Evolutionary conservation across 2,888 invertebrate genomes (phyloP).

Genomic region (Escarpia spicata): DNA sequence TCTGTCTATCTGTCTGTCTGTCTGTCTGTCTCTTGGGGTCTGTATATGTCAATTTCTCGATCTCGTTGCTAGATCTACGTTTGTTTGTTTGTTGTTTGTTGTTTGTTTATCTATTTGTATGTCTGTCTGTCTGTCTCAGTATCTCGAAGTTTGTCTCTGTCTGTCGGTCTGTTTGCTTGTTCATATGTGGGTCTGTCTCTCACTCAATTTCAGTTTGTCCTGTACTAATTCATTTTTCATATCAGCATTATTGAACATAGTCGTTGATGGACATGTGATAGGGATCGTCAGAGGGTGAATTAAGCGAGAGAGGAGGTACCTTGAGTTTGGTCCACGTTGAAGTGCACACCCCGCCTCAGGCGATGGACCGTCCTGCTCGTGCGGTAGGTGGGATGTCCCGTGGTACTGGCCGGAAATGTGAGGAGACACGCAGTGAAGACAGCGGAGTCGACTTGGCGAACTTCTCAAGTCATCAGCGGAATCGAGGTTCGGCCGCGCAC

Average conservation of each 20-base stretch:
- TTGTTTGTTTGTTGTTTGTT: too few species aligned
- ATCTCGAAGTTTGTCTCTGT: too few species aligned
- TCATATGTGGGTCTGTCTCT: too few species aligned
- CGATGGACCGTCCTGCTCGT: background rate
- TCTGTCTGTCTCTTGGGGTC: too few species aligned
- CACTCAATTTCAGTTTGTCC: too few species aligned
- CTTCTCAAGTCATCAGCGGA: slow-evolving; percentile 44
- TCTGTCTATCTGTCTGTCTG: too few species aligned
- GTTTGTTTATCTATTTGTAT: too few species aligned
- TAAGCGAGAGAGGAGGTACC: background rate
- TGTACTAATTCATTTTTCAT: background rate
- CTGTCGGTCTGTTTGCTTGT: too few species aligned
- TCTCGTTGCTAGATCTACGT: too few species aligned
- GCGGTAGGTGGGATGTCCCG: background rate
- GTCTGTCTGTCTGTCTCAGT: too few species aligned
- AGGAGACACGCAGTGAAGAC: slow-evolving; percentile 86
- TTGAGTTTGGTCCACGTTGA: background rate
- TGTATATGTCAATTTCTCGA: too few species aligned
- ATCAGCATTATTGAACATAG: background rate
- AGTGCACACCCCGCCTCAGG: background rate
- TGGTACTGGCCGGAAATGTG: slow-evolving; percentile 27
- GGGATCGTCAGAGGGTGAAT: background rate
- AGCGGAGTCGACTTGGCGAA: slow-evolving; percentile 84
- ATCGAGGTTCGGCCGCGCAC: slow-evolving; percentile 42
- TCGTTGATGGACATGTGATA: background rate